Base-by-base conservation (phyloP, 2,888 invertebrate species). In the Notodonta ziczac region DNA sequence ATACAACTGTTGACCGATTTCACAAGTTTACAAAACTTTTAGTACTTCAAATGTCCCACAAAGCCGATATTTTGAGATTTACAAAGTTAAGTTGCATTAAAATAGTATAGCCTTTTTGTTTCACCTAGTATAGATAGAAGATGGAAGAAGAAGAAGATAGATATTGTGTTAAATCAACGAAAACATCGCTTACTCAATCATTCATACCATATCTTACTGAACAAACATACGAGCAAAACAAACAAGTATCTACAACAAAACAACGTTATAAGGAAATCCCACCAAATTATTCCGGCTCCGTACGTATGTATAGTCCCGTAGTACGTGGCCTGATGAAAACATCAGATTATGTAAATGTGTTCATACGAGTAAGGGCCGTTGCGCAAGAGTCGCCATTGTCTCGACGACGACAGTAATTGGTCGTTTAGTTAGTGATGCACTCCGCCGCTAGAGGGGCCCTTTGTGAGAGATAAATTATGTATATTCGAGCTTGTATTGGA, bases 281-380 rank as follows among this genome's bases (percentile, higher is more conserved):
- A 50, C 50, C 51, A 51, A 16, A 52, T 52, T 52, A 52, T 52
- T 32, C 52, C 52, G 13, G 12, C 32, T 10, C 1, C 13, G 52
- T 46, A 46, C 3, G 12, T 24, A 24, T 24, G 24, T 24, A 24
- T 2, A 24, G 24, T 0, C 32, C 24, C 32, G 32, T 24, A 52
- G 39, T 35, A 39, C 35, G 66, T 60, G 58, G 58, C 44, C 48
- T 64, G 68, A 76, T 71, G 71, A 65, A 73, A 66, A 76, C 69
- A 74, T 70, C 63, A 59, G 69, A 76, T 74, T 74, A 74, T 74
- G 66, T 66, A 69, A 76, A 76, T 66, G 39, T 48, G 48, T 58
- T 35, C 51, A 53, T 59, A 67, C 58, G 61, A 53, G 59, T 57
- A 69, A 24, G 24, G 1, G 24, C 70, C 61, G 64, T 62, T 78